phyloP scores from a whole-genome alignment of 1,140 invertebrate genomes.

The Tenebrio molitor region DNA sequence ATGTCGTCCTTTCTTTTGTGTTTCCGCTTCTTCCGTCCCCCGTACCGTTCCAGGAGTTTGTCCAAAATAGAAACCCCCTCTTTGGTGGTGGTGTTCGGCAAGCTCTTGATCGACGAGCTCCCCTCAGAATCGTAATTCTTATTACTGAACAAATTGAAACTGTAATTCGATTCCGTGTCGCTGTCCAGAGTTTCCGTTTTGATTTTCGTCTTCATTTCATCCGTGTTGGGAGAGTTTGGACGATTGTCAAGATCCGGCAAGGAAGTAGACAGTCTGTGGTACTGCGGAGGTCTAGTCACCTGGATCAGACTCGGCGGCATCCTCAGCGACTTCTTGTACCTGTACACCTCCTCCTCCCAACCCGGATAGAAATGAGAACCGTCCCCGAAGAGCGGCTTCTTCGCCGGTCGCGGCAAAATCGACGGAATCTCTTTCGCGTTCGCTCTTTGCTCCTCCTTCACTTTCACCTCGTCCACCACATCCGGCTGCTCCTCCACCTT shows the following conservation, averaged over 20 bases:
- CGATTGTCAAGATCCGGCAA: constrained; percentile 81
- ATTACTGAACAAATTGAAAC: constrained; percentile 71
- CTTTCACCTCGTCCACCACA: constrained; percentile 57
- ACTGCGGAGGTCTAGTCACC: constrained; percentile 74
- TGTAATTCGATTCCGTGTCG: constrained; percentile 77
- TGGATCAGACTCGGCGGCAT: constrained; percentile 84
- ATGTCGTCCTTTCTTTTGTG: constrained; percentile 70
- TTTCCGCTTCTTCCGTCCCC: constrained; percentile 71
- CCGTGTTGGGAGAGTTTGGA: constrained; percentile 70
- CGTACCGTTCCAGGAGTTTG: constrained; percentile 75
- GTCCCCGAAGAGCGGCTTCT: constrained; percentile 78
- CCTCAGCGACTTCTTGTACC: constrained; percentile 83
- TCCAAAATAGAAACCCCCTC: constrained; percentile 76
- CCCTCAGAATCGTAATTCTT: constrained; percentile 78
- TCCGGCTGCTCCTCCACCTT: constrained; percentile 62
- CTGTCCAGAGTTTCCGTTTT: constrained; percentile 72
- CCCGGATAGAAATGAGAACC: constrained; percentile 81
- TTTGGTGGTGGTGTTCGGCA: constrained; percentile 65
- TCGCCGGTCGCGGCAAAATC: constrained; percentile 59
- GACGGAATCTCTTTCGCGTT: constrained; percentile 52
- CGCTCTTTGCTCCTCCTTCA: constrained; percentile 51
- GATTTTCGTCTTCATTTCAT: constrained; percentile 63
- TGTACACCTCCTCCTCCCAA: constrained; percentile 85
- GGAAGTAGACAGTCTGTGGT: constrained; percentile 76
- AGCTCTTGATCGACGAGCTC: constrained; percentile 67